Base-by-base conservation (phyloP, 1,140 invertebrate species). In the Popillia japonica region DNA sequence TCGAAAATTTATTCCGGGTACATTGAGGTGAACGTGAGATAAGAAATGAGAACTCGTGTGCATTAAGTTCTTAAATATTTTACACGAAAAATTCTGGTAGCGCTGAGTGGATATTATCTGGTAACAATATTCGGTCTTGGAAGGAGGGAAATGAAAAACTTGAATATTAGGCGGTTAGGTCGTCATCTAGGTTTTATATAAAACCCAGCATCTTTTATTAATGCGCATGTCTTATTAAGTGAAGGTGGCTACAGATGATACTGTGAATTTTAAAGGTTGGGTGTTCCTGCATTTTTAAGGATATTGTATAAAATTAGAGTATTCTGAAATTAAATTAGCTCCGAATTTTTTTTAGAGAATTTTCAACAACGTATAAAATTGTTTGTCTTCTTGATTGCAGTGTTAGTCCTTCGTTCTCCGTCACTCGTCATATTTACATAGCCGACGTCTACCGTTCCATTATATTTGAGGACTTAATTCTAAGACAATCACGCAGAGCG, bases 11-110 rank as follows among this genome's bases (percentile, higher is more conserved):
- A 68, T 68, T 68, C 61, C 61, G 61, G 20, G 61, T 20, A 68
- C 61, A 68, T 68, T 68, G 61, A 68, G 9, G 61, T 34, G 61
- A 34, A 68, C 61, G 20, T 68, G 61, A 68, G 61, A 68, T 68
- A 68, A 68, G 61, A 34, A 68, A 68, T 14, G 61, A 68, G 61
- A 68, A 68, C 61, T 68, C 61, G 22, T 68, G 10, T 17, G 61
- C 61, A 68, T 68, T 68, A 68, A 68, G 61, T 68, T 68, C 61
- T 68, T 68, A 68, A 68, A 68, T 68, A 68, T 68, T 68, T 68
- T 68, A 68, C 61, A 68, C 22, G 59, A 61, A 61, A 61, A 61
- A 61, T 61, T 61, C 59, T 61, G 14, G 61, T 68, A 68, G 44
- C 61, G 61, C 22, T 34, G 17, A 22, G 61, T 27, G 61, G 61